These are phyloP conservation scores for Echiichthys vipera DNA, from an alignment of 2,797 vertebrate species.

Conservation along the genomic window DNA sequence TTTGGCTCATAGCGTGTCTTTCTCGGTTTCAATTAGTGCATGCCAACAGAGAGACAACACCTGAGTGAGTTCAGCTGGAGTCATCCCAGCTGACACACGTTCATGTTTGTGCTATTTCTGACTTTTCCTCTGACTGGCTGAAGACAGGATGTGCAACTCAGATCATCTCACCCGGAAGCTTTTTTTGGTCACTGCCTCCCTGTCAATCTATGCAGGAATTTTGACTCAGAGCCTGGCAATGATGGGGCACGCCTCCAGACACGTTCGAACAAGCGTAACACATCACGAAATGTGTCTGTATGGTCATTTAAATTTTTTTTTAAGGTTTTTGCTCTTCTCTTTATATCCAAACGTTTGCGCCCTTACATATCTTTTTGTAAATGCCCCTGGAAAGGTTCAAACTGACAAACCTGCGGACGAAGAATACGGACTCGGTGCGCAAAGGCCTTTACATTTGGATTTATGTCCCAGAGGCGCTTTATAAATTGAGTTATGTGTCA, in stretches of 20 bases:
- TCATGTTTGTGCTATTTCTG: not conserved
- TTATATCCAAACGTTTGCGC: not conserved
- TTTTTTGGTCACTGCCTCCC: not conserved
- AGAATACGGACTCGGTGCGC: no score
- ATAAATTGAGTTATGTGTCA: constrained; percentile 20
- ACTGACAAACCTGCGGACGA: no score
- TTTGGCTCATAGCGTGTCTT: not conserved
- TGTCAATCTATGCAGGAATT: not conserved
- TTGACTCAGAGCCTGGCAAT: not conserved
- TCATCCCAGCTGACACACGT: constrained; percentile 8
- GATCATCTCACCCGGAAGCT: not conserved
- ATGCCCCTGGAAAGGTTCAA: no score
- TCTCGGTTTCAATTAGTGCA: constrained; percentile 12
- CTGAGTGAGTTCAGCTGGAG: not conserved
- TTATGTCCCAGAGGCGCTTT: constrained; percentile 1
- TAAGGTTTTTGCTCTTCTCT: not conserved
- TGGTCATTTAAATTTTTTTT: not conserved
- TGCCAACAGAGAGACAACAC: not conserved
- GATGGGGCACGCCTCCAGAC: not conserved
- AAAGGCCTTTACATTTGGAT: constrained; percentile 5
- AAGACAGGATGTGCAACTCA: constrained; percentile 19
- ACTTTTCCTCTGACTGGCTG: not conserved
- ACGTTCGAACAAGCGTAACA: constrained; percentile 3
- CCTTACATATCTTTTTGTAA: not conserved
- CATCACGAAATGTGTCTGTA: not conserved